Base-by-base conservation (phyloP, 2,113 vertebrate genomes). In the Lampris megalopsis region DNA sequence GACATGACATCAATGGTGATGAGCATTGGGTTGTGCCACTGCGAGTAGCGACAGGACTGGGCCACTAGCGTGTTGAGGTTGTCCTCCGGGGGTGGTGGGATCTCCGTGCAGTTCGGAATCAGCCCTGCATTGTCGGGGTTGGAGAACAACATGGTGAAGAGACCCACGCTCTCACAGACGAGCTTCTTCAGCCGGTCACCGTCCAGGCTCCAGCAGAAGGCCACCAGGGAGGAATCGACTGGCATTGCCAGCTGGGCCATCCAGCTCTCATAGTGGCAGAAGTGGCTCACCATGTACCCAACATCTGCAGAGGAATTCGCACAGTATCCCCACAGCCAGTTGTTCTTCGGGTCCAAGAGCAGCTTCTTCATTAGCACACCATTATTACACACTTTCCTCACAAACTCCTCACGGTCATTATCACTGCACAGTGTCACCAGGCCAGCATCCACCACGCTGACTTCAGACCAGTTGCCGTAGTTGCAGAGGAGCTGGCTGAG, bases 271-370 rank as follows among this genome's bases (percentile, higher is more conserved):
- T 95, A 95, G 9, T 1, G 4, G 45, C 94, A 95, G 80, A 91
- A 91, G n/a, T 90, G 81, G 52, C 42, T 77, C 53, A 93, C 74
- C 68, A 94, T 35, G 68, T 87, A 82, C 1, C 1, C 48, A 0
- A 5, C n/a, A 3, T 88, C 81, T 43, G 80, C 79, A 2, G 92
- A 86, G n/a, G 67, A 85, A 83, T 90, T 91, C 9, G 75, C 58
- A 36, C 95, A 95, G 79, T 90, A 94, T 1, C 67, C 86, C 47
- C 90, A 92, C 63, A 96, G 63, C 95, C 95, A 95, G 47, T 13
- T 54, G 75, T 95, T 94, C 35, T 60, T 75, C 10, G 71, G 58
- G 13, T 94, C 89, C 1, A 35, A 67, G 0, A 94, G 69, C 63
- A 96, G 84, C 13, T 73, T 81, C 58, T 4, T 70, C 78, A 95